Evolutionary conservation across 2,113 vertebrate species (phyloP).

Genomic region (Oreocharis arfaki): DNA sequence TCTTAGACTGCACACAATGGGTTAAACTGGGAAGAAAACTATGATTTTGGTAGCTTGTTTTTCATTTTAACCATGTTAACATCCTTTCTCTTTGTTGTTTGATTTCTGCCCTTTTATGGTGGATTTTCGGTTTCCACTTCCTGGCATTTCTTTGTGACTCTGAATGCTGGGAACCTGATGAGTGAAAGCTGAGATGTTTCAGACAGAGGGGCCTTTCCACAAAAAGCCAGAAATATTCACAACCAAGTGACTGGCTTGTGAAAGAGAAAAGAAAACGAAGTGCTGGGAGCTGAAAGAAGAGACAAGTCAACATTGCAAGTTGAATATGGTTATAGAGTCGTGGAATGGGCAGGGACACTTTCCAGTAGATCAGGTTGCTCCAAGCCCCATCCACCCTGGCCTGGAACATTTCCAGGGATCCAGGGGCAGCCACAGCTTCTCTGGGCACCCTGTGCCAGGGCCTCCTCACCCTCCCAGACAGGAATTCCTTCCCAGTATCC

Average conservation of each 20-base stretch:
- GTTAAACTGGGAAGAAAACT: neutral
- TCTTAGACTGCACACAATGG: neutral
- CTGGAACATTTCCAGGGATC: neutral
- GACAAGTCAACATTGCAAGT: neutral
- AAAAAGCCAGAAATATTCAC: neutral
- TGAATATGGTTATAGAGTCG: neutral
- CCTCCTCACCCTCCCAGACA: fast-evolving
- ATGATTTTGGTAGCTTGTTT: neutral
- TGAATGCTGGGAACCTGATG: neutral
- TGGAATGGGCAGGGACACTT: neutral
- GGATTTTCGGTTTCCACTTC: neutral
- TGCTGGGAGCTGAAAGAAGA: neutral
- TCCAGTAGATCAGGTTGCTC: neutral
- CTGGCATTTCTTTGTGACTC: neutral
- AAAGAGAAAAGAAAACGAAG: neutral
- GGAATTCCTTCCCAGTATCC: neutral
- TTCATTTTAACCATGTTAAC: neutral
- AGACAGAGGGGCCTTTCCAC: neutral
- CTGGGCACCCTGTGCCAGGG: neutral
- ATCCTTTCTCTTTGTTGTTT: neutral
- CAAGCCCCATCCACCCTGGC: neutral
- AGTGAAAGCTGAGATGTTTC: neutral
- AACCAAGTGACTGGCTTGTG: neutral
- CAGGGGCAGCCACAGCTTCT: neutral
- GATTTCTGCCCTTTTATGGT: neutral